A percentile compares a stretch with the other conserved stretches of the same genome.
These are phyloP conservation scores for Sphinx pinastri DNA, from an alignment of 2,888 invertebrate species.

Conservation along the genomic window DNA sequence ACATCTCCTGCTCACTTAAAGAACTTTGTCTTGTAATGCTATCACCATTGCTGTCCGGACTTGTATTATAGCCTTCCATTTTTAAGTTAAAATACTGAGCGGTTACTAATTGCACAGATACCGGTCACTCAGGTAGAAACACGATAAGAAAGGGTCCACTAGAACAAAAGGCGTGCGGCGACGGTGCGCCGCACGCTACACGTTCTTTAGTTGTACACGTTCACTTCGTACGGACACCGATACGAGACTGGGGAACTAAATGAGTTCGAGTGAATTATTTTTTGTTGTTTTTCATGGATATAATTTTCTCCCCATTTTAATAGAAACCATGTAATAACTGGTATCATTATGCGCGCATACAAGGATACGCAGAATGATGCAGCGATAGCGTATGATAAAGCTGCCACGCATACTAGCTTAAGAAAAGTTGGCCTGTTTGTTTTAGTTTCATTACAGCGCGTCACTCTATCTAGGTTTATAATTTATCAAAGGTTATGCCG, in stretches of 20 bases:
- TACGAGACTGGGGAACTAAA: conserved; percentile 5
- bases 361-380: too few species aligned
- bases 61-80: background rate
- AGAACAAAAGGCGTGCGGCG: background rate
- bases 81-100: background rate
- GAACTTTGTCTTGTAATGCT: background rate
- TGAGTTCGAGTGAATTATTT: too few species aligned
- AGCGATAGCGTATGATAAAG: too few species aligned
- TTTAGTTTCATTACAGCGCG: too few species aligned
- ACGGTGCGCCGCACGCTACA: background rate
- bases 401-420: too few species aligned
- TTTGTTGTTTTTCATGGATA: too few species aligned
- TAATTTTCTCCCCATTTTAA: too few species aligned
- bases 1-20: background rate
- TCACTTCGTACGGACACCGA: background rate
- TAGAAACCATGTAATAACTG: too few species aligned
- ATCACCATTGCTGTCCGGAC: too few species aligned
- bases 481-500: background rate
- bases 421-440: too few species aligned
- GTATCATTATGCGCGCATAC: too few species aligned
- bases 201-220: background rate
- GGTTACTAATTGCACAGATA: background rate
- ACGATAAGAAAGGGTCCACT: background rate
- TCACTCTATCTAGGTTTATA: too few species aligned
- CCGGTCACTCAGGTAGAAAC: background rate